Base-by-base conservation (phyloP, 53 echinoderm and acorn worm genomes). In the Echinarachnius parma region DNA sequence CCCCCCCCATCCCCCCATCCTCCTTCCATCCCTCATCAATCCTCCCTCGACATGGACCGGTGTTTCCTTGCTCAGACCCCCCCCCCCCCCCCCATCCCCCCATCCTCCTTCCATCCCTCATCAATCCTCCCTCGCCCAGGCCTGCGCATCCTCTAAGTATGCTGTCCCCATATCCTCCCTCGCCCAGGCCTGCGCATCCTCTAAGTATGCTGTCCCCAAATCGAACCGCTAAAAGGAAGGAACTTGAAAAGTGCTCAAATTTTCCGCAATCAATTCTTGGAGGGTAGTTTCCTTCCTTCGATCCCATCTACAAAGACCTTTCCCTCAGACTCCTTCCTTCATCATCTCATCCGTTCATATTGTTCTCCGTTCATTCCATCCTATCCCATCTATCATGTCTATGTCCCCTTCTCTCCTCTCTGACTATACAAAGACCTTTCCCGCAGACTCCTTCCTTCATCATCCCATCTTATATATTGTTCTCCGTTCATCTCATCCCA, bases 241-340 rank as follows among this genome's bases (percentile, higher is more conserved):
- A 53, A 52, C 29, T 34, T 53, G 34, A 36, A 70, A 70, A 70
- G 70, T 70, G 70, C 70, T 70, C 70, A 70, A 70, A 70, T 70
- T 70, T 70, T 70, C 70, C 70, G 70, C 70, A 70, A 70, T 70
- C 54, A 70, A 70, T 70, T 70, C 54, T 70, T 53, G 53, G 53
- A 53, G 54, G 70, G 54, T 9, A 22, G 54, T 53, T 70, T 70
- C 70, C 70, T 70, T 70, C 70, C 70, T 53, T 22, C 21, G 35
- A 32, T 33, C 70, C 21, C 31, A 26, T 66, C 47, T 48, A 47
- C 66, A 31, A 15, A 44, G 63, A 16, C 20, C 34, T n/a, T n/a
- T 50, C 20, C 24, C 21, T 50, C 2, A 5, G 1, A 2, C 21
- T 21, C 52, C n/a, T 0, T 45, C 42, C 13, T 0, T 0, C 50